Evolutionary conservation across 30 jellyfish, hydroid and myxozoan species (phyloP).

Genomic region (Morbakka virulenta): DNA sequence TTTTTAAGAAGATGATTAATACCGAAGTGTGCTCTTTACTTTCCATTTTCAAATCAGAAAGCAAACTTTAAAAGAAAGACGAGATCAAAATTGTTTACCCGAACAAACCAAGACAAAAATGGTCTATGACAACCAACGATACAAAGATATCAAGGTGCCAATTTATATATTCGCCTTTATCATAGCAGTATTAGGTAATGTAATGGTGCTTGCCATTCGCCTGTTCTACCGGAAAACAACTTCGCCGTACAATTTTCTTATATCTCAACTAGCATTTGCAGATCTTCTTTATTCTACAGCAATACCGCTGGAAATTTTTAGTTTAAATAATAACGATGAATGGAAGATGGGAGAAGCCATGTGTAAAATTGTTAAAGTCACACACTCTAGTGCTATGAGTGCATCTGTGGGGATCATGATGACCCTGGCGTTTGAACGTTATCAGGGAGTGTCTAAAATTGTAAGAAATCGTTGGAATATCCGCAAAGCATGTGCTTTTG

Average conservation of each 20-base stretch:
- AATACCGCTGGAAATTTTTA: not conserved
- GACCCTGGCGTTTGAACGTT: not conserved
- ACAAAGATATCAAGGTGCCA: not conserved
- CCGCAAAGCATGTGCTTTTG: not conserved
- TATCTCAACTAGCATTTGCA: not conserved
- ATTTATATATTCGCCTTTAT: not conserved
- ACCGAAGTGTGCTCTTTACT: too few species aligned
- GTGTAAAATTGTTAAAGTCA: not conserved
- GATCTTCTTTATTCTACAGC: not conserved
- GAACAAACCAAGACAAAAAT: too few species aligned
- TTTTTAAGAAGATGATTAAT: too few species aligned
- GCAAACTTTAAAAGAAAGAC: too few species aligned
- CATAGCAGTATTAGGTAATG: not conserved
- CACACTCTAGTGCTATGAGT: not conserved
- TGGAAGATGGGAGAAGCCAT: not conserved
- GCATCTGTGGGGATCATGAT: not conserved
- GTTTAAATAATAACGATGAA: not conserved
- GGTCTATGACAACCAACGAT: not conserved
- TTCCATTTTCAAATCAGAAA: too few species aligned
- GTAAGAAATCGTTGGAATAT: not conserved
- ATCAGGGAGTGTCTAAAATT: not conserved
- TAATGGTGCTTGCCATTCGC: not conserved
- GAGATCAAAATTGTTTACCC: too few species aligned
- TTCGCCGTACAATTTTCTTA: not conserved
- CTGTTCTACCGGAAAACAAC: not conserved